Base-by-base conservation (phyloP, 2,797 vertebrate genomes). In the Danio choprae region DNA sequence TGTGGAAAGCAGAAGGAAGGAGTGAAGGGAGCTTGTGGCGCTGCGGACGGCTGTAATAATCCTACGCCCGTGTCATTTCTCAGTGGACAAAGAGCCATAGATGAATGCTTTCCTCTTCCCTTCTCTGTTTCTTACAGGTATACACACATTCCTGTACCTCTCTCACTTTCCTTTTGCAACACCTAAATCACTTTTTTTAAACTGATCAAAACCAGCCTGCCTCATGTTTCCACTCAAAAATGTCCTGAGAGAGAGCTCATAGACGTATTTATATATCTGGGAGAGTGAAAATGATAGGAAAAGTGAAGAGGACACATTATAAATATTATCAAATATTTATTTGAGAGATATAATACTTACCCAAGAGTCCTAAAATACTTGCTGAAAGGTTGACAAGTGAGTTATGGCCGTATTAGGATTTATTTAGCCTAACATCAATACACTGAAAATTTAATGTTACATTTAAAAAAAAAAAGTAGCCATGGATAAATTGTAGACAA, bases 21-120 rank as follows among this genome's bases (percentile, higher is more conserved):
- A 55, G 56, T 62, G 58, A 74, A 72, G 53, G 50, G 55, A 72
- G 55, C 74, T 77, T 38, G 48, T 56, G 81, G 81, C 63, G 13
- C 53, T 16, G 48, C n/a, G 56, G 43, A 43, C 79, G 38, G 62
- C 36, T 83, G 78, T 82, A 83, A 81, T 83, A 81, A 81, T 65
- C 63, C 68, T 77, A 65, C 11, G 67, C 79, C 73, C 6, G 20
- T 84, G 75, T 77, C 50, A 51, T 59, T 67, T 63, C 77, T 84
- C 74, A 58, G 50, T 72, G 76, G 77, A 51, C 63, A 48, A 36
- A 38, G 58, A 41, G 29, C 48, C 15, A 29, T 59, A 77, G 53
- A 81, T 41, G 16, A 80, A 55, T 38, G 10, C 18, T 38, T 12
- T 58, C 63, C 53, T 20, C 40, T 55, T 44, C 77, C 59, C 7